These are phyloP conservation scores for Augochlora pura DNA, from an alignment of 1,140 invertebrate genomes.

Conservation along the genomic window DNA sequence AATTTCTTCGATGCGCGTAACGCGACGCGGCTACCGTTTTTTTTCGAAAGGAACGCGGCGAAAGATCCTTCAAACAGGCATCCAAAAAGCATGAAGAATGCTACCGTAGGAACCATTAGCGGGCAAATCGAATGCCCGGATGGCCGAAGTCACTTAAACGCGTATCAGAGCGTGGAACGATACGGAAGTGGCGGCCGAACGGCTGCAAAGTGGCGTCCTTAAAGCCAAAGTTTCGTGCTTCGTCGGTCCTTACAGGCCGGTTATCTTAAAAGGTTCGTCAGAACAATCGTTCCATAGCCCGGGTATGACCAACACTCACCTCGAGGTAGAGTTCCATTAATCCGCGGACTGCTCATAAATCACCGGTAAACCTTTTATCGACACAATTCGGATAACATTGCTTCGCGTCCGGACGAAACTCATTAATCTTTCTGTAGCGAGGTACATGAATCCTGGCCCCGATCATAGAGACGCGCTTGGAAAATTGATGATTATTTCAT, in stretches of 20 bases:
- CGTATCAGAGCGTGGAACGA: neutral
- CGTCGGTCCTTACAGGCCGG: neutral
- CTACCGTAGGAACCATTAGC: neutral
- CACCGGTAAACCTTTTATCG: slow-evolving; percentile 48
- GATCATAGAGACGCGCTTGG: slow-evolving; percentile 30
- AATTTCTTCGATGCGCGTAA: too few relatives aligned
- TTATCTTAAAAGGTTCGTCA: slow-evolving; percentile 34
- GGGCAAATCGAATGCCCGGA: neutral
- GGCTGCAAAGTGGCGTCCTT: slow-evolving; percentile 1
- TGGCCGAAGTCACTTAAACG: slow-evolving; percentile 15
- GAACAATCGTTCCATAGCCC: slow-evolving; percentile 12
- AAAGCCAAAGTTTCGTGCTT: neutral
- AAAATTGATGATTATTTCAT: slow-evolving; percentile 40
- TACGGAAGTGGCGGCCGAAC: neutral
- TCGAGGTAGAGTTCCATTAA: slow-evolving; percentile 38
- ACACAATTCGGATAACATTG: slow-evolving; percentile 48
- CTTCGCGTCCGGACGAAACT: neutral
- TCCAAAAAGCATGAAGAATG: neutral
- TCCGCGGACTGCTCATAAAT: slow-evolving; percentile 29
- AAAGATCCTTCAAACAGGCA: neutral
- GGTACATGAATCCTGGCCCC: slow-evolving; percentile 24
- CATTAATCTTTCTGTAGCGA: slow-evolving; percentile 34
- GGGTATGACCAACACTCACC: slow-evolving; percentile 12
- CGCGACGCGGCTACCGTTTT: too few relatives aligned
- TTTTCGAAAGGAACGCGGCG: too few relatives aligned